Conservation (phyloP, 2,113 vertebrate genomes). For the human (Homo sapiens) region DNA sequence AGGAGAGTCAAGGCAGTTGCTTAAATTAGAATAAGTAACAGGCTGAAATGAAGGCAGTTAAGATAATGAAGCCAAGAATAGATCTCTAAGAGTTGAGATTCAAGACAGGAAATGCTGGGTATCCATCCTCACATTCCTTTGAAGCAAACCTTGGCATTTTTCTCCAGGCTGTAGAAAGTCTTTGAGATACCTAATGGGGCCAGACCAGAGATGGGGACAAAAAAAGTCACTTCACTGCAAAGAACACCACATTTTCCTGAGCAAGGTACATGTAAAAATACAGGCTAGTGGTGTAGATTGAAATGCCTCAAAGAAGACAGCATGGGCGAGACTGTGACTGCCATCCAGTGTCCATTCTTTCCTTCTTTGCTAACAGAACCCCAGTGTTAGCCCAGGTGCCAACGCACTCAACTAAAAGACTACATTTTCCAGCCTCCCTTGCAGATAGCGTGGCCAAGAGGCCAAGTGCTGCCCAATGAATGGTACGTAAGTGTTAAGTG, state of each 20-base stretch:
- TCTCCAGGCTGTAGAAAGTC: background rate
- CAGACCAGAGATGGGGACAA: background rate
- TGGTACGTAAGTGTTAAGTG: accelerated
- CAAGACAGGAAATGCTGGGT: background rate
- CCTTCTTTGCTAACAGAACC: background rate
- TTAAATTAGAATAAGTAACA: background rate
- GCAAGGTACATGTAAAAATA: background rate
- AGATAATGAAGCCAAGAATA: background rate
- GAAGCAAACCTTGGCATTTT: background rate
- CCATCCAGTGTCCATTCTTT: background rate
- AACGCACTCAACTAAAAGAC: background rate
- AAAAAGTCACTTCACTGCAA: background rate
- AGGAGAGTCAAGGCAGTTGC: background rate
- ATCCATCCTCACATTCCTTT: background rate
- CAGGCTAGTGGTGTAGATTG: background rate
- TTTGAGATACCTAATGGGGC: background rate
- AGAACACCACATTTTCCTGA: background rate
- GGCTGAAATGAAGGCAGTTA: background rate
- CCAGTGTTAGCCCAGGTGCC: accelerated
- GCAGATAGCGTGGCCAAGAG: background rate
- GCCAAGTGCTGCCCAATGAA: background rate
- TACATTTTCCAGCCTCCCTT: background rate
- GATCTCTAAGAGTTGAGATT: background rate
- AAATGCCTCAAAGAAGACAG: background rate
- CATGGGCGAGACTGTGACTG: background rate